Evolutionary conservation across 2,797 vertebrate genomes (phyloP).

Genomic region (Rhodeus uyekii): DNA sequence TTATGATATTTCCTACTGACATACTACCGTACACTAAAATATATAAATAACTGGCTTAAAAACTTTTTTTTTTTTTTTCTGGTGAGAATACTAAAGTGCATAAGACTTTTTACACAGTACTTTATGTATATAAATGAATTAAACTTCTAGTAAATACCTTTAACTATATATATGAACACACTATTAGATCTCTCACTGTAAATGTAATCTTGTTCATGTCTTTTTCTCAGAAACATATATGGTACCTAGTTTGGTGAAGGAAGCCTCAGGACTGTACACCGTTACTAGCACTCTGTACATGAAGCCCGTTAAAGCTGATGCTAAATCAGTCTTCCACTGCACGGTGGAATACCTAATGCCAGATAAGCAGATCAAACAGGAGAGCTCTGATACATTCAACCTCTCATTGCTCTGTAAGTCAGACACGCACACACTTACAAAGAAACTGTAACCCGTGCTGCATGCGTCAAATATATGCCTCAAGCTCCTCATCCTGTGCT

Average conservation of each 20-base stretch:
- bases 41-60: too few species aligned
- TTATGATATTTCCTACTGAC: too few species aligned
- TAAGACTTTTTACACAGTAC: too few species aligned
- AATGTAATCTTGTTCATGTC: not conserved
- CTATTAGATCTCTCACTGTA: not conserved
- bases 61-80: too few species aligned
- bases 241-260: conserved; percentile 77
- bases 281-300: conserved; percentile 80
- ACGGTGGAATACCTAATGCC: conserved; percentile 78
- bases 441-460: not conserved
- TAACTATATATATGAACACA: too few species aligned
- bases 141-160: too few species aligned
- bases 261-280: conserved; percentile 82
- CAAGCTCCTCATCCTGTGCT: not conserved
- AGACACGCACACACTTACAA: not conserved
- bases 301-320: conserved; percentile 76
- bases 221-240: conserved; percentile 76
- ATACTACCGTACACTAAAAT: too few species aligned
- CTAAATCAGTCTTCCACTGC: conserved; percentile 80
- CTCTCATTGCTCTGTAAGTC: conserved; percentile 87
- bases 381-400: conserved; percentile 73
- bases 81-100: too few species aligned
- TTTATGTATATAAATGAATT: too few species aligned
- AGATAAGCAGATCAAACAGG: conserved; percentile 49
- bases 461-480: not conserved